Evolutionary conservation across 2,797 vertebrate species (phyloP).

Genomic region (Alcedo atthis): DNA sequence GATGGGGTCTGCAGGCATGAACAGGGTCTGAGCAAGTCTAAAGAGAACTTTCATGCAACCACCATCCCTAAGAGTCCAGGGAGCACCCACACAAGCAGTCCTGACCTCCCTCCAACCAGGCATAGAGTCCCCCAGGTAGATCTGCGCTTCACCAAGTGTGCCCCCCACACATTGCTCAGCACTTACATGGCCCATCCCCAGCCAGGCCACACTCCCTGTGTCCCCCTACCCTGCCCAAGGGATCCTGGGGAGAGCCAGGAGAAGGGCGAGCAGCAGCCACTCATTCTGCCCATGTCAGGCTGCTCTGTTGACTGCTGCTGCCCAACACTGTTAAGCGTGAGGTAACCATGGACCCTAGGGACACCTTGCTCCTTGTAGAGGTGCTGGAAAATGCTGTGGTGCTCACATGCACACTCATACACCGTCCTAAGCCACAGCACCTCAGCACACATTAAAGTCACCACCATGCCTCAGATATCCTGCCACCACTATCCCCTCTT

Average conservation of each 20-base stretch:
- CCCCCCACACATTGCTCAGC: not conserved
- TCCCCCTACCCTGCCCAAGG: not conserved
- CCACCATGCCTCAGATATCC: accelerated
- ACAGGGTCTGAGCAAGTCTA: not conserved
- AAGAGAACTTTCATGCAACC: not conserved
- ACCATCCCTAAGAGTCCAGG: not conserved
- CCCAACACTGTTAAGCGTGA: not conserved
- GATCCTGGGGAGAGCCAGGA: not conserved
- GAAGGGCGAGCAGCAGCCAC: not conserved
- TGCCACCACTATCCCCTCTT: not conserved
- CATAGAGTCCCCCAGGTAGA: accelerated
- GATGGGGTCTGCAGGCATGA: not conserved
- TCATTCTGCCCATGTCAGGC: not conserved
- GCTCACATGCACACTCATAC: accelerated
- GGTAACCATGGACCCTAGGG: not conserved
- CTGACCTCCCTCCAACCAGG: not conserved
- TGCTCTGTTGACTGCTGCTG: not conserved
- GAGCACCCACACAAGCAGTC: not conserved
- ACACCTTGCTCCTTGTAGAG: not conserved
- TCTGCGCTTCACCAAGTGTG: not conserved
- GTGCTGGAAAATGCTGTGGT: not conserved
- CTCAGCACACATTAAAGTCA: not conserved
- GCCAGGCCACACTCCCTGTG: not conserved
- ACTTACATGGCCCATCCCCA: not conserved
- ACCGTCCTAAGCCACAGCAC: not conserved